A percentile compares a stretch with the other conserved stretches of the same genome.
Conservation (phyloP, 2,797 vertebrate genomes). For the Epinephelus coioides region DNA sequence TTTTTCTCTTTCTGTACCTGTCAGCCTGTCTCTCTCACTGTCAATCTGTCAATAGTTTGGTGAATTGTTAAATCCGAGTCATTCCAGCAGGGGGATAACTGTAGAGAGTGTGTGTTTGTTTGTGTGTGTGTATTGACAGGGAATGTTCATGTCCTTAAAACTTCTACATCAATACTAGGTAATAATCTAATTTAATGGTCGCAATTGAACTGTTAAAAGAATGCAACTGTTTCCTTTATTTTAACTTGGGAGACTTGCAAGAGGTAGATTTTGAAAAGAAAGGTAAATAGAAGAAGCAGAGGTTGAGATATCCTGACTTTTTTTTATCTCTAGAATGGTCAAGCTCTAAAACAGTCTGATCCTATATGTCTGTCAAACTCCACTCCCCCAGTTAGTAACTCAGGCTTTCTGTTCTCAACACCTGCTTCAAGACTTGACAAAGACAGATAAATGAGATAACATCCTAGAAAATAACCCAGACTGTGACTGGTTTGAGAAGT, state of each 20-base stretch:
- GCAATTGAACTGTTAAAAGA: neutral
- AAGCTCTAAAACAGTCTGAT: neutral
- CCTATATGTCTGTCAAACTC: neutral
- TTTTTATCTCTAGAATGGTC: neutral
- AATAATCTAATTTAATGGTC: neutral
- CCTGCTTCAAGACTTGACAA: neutral
- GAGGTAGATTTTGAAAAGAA: neutral
- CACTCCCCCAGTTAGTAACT: neutral
- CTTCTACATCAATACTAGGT: neutral
- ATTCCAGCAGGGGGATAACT: neutral
- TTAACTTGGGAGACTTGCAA: neutral
- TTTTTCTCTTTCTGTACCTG: neutral
- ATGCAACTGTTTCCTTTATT: neutral
- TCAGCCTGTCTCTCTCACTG: conserved; percentile 20
- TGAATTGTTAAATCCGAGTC: conserved; percentile 16
- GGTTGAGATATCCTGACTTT: neutral
- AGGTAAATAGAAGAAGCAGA: neutral
- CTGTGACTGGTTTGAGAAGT: no score
- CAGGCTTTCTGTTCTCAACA: neutral
- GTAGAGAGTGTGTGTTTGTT: neutral
- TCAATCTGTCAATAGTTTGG: conserved; percentile 26
- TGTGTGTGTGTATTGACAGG: neutral
- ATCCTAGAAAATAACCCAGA: neutral
- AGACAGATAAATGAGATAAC: neutral
- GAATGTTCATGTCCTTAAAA: conserved; percentile 1